A percentile compares a stretch with the other conserved stretches of the same genome.
phyloP scores from a whole-genome alignment of 2,797 vertebrate species.

The Nannoperca obscura region DNA sequence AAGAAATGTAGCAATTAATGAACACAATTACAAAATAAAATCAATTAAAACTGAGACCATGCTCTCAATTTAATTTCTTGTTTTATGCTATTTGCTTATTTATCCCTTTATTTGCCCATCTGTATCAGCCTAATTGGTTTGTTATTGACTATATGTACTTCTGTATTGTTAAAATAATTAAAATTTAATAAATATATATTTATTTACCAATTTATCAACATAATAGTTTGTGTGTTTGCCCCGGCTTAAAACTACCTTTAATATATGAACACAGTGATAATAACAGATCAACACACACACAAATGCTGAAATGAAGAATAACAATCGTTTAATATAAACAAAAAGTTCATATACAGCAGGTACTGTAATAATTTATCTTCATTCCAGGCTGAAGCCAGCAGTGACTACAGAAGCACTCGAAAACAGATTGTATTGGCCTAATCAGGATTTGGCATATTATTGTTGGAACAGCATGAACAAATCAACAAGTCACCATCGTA shows the following conservation, averaged over 20 bases:
- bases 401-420: slow-evolving; percentile 67
- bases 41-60: too few relatives aligned
- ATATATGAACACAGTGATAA: neutral
- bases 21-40: too few relatives aligned
- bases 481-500: slow-evolving; percentile 18
- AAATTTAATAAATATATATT: too few relatives aligned
- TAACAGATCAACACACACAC: neutral
- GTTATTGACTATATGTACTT: too few relatives aligned
- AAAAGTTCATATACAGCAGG: slow-evolving; percentile 73
- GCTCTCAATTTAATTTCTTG: too few relatives aligned
- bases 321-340: slow-evolving; percentile 81
- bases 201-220: too few relatives aligned
- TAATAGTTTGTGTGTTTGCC: neutral
- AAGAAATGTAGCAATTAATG: too few relatives aligned
- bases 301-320: slow-evolving; percentile 36
- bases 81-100: too few relatives aligned
- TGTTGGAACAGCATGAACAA: slow-evolving; percentile 31
- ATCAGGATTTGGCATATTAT: slow-evolving; percentile 45
- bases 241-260: too few relatives aligned
- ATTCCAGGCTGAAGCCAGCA: slow-evolving; percentile 76
- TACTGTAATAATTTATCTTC: slow-evolving; percentile 66
- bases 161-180: too few relatives aligned
- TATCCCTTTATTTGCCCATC: too few relatives aligned
- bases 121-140: too few relatives aligned
- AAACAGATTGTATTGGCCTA: slow-evolving; percentile 44